Evolutionary conservation across 2,797 vertebrate species (phyloP), one percentile per base, ranked within the genome.

Genomic region (Hipposideros larvatus): DNA sequence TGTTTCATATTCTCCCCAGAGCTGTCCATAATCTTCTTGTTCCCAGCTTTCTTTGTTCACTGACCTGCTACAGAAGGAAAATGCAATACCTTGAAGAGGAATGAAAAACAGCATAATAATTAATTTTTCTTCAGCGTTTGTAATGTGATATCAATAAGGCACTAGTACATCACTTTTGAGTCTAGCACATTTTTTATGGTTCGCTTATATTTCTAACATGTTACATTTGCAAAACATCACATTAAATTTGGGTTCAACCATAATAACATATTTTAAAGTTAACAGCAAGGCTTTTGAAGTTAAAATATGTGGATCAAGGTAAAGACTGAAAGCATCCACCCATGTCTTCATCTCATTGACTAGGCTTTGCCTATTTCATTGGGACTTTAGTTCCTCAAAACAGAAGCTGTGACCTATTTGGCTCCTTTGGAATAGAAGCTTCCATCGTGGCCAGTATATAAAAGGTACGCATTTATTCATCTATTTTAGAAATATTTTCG

Each of bases 401-500:
- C 28, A 86, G 59, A 7, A 48, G 2, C 13, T 84, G 28, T 57
- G 48, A 90, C 43, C 91, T 93, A 89, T 4, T 79, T 65, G 79
- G 2, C 51, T 85, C 14, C 83, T 91, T 68, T 77, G 31, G 26
- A 91, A 83, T 37, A 48, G 5, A 21, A 37, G 7, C 26, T 43
- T 59, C 22, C 46, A 65, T 37, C 51, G n/a, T 73, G 48, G 21
- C 26, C 21, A 85, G 4, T 4, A 37, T 48, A 9, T 41, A 31
- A 78, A 83, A 74, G 0, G 1, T 86, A 66, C 2, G 84, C 4
- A 89, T 75, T 34, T 34, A 74, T 63, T 88, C 19, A 94, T 86
- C 13, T 3, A 70, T 77, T 71, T 92, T 55, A 34, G 41, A 85
- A 95, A 86, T 92, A 87, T 15, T 71, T 92, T 95, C 91, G 46